These are phyloP conservation scores for Aphelinus certus DNA, from an alignment of 1,140 invertebrate genomes.

Conservation along the genomic window DNA sequence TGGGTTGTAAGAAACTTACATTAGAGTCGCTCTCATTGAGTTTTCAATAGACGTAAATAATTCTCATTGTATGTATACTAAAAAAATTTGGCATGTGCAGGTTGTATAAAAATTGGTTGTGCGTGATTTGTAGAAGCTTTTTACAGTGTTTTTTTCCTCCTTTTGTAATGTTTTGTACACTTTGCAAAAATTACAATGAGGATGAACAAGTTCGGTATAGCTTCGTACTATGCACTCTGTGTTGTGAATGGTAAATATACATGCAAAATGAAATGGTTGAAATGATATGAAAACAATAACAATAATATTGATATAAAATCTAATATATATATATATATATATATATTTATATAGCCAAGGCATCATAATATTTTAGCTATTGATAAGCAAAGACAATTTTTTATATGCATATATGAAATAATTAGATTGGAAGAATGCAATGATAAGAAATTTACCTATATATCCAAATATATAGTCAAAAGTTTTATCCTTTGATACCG, in stretches of 20 bases:
- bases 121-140: constrained; percentile 59
- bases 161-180: constrained; percentile 39
- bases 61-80: neutral
- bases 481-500: constrained; percentile 51
- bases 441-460: constrained; percentile 53
- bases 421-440: constrained; percentile 46
- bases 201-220: constrained; percentile 53
- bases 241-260: constrained; percentile 64
- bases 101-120: constrained; percentile 65
- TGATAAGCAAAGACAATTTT: constrained; percentile 65
- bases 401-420: constrained; percentile 60
- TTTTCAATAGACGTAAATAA: constrained; percentile 3
- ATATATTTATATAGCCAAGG: constrained; percentile 63
- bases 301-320: constrained; percentile 50
- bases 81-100: constrained; percentile 54
- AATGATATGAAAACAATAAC: constrained; percentile 52
- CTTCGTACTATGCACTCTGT: constrained; percentile 68
- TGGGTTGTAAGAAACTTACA: constrained; percentile 30
- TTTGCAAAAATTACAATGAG: constrained; percentile 47
- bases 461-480: constrained; percentile 48
- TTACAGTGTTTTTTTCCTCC: constrained; percentile 46
- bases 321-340: constrained; percentile 52
- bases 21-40: constrained; percentile 38
- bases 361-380: constrained; percentile 64
- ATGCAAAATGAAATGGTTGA: constrained; percentile 39